phyloP scores from a whole-genome alignment of 2,113 vertebrate genomes.

The Centropristis striata region DNA sequence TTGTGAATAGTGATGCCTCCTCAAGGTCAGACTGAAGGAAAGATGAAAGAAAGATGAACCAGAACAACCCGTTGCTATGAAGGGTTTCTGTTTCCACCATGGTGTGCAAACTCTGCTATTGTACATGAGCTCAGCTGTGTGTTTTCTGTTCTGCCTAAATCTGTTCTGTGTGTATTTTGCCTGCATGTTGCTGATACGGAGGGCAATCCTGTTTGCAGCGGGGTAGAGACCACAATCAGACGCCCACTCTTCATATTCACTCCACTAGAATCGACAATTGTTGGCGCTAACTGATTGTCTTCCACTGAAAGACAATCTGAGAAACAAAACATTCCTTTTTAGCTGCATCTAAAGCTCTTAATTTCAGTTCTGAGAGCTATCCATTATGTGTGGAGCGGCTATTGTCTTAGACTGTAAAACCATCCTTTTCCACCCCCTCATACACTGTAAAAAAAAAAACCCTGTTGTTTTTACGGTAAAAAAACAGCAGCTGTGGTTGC shows the following conservation, averaged over 20 bases:
- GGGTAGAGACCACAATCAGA: conserved; percentile 1
- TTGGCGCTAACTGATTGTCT: conserved; percentile 32
- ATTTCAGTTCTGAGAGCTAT: conserved; percentile 10
- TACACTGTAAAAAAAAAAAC: too few relatives aligned
- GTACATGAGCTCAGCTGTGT: conserved; percentile 17
- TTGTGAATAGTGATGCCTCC: conserved; percentile 14
- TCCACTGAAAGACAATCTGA: conserved; percentile 37
- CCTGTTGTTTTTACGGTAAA: too few relatives aligned
- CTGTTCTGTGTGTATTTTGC: conserved; percentile 43
- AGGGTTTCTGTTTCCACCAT: conserved; percentile 9
- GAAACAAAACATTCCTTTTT: conserved; percentile 38
- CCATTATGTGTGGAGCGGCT: conserved; percentile 30
- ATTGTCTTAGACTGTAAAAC: conserved; percentile 34
- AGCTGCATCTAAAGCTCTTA: conserved; percentile 23
- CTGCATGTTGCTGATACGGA: conserved; percentile 34
- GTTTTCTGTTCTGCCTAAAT: conserved; percentile 24
- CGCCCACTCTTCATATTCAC: conserved; percentile 4
- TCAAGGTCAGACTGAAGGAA: conserved; percentile 52
- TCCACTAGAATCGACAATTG: conserved; percentile 15
- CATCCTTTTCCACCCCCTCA: conserved; percentile 1
- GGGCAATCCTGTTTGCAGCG: conserved; percentile 33
- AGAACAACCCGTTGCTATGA: not conserved
- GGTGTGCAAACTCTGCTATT: not conserved
- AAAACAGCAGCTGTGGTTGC: too few relatives aligned
- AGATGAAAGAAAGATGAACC: not conserved